These are phyloP conservation scores for Polypedilum pembai DNA, from an alignment of 1,140 invertebrate genomes.

Conservation along the genomic window DNA sequence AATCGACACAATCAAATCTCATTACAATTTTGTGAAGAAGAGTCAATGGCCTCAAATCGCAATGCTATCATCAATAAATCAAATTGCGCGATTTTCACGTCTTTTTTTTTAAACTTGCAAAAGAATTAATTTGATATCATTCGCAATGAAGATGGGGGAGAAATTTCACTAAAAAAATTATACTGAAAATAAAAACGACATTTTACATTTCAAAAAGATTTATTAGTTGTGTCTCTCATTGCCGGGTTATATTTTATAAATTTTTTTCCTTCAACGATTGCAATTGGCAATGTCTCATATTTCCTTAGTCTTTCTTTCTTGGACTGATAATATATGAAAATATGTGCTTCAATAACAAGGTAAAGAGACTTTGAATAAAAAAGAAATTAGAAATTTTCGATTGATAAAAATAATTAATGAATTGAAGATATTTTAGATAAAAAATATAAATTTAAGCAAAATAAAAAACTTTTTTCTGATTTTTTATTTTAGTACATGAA, in stretches of 20 bases:
- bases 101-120: not conserved
- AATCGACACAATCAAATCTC: not conserved
- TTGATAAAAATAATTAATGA: too few species aligned
- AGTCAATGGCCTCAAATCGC: not conserved
- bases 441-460: too few species aligned
- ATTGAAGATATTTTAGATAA: too few species aligned
- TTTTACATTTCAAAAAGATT: not conserved
- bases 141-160: not conserved
- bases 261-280: not conserved
- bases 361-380: too few species aligned
- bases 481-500: too few species aligned
- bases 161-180: not conserved
- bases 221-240: conserved; percentile 4
- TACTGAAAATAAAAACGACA: not conserved
- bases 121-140: not conserved
- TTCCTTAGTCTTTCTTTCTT: not conserved
- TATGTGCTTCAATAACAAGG: too few species aligned
- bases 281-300: conserved; percentile 12
- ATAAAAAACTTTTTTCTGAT: too few species aligned
- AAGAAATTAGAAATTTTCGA: too few species aligned
- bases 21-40: not conserved
- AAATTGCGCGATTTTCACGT: not conserved
- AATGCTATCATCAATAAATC: not conserved
- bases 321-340: not conserved
- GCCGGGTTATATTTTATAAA: conserved; percentile 9